Conservation (phyloP, 2,888 invertebrate genomes). For the Iselma pallidipennis region DNA sequence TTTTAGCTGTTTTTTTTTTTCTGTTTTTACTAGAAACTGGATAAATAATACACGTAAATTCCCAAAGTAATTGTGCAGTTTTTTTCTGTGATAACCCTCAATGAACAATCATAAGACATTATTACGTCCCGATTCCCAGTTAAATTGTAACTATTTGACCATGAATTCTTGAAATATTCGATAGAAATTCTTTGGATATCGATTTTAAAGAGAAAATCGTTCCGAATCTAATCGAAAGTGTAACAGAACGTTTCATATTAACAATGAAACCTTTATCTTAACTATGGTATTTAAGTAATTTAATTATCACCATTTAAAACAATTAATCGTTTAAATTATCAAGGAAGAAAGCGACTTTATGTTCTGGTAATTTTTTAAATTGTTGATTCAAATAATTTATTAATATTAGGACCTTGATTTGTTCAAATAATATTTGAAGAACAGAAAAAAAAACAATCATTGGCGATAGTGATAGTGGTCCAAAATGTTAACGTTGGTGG, state of each 20-base stretch:
- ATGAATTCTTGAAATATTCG: too few relatives aligned
- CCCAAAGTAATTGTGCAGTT: too few relatives aligned
- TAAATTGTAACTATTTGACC: not conserved
- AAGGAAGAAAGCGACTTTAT: not conserved
- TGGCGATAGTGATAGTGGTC: slow-evolving; percentile 44
- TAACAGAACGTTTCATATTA: too few relatives aligned
- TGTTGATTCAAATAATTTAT: not conserved
- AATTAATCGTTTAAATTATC: not conserved
- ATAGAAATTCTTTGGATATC: not conserved
- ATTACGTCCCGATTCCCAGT: not conserved
- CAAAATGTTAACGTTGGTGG: slow-evolving; percentile 38
- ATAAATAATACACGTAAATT: too few relatives aligned
- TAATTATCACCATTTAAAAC: not conserved
- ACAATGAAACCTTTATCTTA: too few relatives aligned
- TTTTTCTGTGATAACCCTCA: too few relatives aligned
- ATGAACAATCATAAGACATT: not conserved
- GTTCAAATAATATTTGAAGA: not conserved
- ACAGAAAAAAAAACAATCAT: slow-evolving; percentile 28
- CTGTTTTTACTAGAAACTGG: too few relatives aligned
- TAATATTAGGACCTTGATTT: slow-evolving; percentile 3
- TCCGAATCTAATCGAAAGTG: not conserved
- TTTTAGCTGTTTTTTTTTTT: too few relatives aligned
- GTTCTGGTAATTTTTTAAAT: not conserved
- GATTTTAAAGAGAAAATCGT: not conserved
- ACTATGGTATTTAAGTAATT: too few relatives aligned